Percentiles rank a stretch among this genome's conserved stretches.
These are phyloP conservation scores for Drosophila ambigua DNA, from an alignment of 1,140 invertebrate species.

Conservation along the genomic window DNA sequence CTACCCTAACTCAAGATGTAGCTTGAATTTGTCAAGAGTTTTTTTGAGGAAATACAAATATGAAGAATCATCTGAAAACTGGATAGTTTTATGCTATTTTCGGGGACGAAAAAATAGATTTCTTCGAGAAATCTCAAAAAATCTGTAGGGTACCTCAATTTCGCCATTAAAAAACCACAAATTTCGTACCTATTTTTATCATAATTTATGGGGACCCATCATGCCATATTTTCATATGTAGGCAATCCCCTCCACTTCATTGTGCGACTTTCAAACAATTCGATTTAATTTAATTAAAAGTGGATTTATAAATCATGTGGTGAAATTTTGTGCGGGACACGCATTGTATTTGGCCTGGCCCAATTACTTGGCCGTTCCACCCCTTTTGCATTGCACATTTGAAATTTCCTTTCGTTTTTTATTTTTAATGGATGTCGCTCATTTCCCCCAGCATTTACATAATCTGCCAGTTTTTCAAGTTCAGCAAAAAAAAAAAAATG, in stretches of 20 bases:
- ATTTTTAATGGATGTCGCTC: slow-evolving; percentile 30
- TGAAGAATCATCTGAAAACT: too few species aligned
- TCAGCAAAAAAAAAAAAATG: slow-evolving; percentile 16
- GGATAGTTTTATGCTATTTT: too few species aligned
- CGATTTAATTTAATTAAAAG: slow-evolving; percentile 31
- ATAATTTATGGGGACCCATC: not conserved
- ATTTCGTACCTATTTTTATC: not conserved
- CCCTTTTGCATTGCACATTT: too few species aligned
- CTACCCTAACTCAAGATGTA: not conserved
- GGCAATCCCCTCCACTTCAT: not conserved
- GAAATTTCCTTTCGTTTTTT: slow-evolving; percentile 15
- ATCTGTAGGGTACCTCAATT: not conserved
- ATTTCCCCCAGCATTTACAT: slow-evolving; percentile 56
- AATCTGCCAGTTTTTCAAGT: slow-evolving; percentile 48
- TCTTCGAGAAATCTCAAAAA: too few species aligned
- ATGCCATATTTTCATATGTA: slow-evolving; percentile 8
- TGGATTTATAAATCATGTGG: slow-evolving; percentile 18
- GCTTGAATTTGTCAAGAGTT: not conserved
- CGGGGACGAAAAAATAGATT: too few species aligned
- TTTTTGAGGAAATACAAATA: not conserved
- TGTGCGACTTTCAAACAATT: slow-evolving; percentile 4
- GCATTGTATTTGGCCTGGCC: slow-evolving; percentile 13
- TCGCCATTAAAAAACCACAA: too few species aligned
- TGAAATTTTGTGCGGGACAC: slow-evolving; percentile 24
- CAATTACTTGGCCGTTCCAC: too few species aligned